Percentiles rank a stretch among this genome's conserved stretches.
Conservation (phyloP, 2,113 vertebrate genomes). For the Pituophis catenifer region DNA sequence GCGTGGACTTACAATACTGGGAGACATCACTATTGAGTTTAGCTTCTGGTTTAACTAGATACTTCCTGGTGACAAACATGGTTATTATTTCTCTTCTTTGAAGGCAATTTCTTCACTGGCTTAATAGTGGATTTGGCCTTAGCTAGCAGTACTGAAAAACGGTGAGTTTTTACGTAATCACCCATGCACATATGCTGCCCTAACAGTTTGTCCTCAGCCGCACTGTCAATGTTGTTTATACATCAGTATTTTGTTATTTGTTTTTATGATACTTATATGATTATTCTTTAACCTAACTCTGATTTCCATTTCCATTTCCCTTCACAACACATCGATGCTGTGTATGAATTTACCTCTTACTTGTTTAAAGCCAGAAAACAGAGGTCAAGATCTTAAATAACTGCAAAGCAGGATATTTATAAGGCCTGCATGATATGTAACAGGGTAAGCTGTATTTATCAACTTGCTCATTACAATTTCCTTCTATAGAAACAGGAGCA, state of each 20-base stretch:
- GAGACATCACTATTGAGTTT: neutral
- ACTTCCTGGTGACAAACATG: neutral
- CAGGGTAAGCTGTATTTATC: neutral
- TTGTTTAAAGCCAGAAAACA: neutral
- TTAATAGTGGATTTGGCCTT: neutral
- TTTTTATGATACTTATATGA: neutral
- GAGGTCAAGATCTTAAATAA: neutral
- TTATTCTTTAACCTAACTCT: neutral
- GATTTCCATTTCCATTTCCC: neutral
- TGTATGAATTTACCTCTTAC: neutral
- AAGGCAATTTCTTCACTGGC: neutral
- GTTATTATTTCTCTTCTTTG: neutral
- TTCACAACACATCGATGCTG: neutral
- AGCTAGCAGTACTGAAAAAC: neutral
- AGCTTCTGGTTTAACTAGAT: neutral
- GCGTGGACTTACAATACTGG: neutral
- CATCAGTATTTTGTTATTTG: neutral
- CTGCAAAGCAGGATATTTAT: neutral
- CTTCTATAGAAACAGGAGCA: neutral
- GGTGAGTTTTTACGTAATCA: neutral
- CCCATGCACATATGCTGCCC: neutral
- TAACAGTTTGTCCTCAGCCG: neutral
- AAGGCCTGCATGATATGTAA: neutral
- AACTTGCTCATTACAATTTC: neutral
- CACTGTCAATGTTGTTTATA: neutral